Base-by-base conservation (phyloP, 2,888 invertebrate species). In the Tenthredo amoena region DNA sequence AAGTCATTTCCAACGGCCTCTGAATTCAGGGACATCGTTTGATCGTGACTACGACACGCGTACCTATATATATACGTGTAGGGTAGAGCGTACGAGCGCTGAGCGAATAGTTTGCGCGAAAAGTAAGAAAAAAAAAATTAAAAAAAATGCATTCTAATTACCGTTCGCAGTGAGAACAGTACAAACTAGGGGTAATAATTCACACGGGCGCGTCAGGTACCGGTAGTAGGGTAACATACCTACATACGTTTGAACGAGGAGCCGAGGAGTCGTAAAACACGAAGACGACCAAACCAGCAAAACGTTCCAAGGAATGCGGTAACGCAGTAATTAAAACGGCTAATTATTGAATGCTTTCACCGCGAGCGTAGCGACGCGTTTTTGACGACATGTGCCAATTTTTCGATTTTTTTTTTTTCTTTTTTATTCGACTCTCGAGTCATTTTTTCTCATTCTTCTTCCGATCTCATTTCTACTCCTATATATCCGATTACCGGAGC, bases 131-230 rank as follows among this genome's bases (percentile, higher is more conserved):
- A 26, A 9, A 18, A 18, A 31, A 26, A 55, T 7, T n/a, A n/a
- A 55, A 79, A 37, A 79, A 58, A n/a, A 18, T 79, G 31, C 55
- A 79, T 79, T 58, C 55, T 50, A 55, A 79, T 79, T 79, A 55
- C 79, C 31, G 37, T 55, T 79, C 58, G 79, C 37, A 79, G 55
- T 37, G 50, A 79, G 58, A 58, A 79, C 79, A 79, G 55, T n/a
- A 55, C 55, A 77, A 79, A 71, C 79, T 79, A 10, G 58, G 26
- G 55, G 55, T 79, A 26, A 58, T 79, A 79, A 79, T 79, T 79
- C 79, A 79, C 79, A 76, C 31, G 55, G 31, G 18, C 37, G 71
- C 18, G 18, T 18, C 71, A 10, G 71, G 34, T 34, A 37, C 34
- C 9, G 40, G n/a, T 1, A n/a, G 71, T 15, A 71, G 71, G 71